Evolutionary conservation across 1,140 invertebrate genomes (phyloP).

Genomic region (Drosophila equinoxialis): DNA sequence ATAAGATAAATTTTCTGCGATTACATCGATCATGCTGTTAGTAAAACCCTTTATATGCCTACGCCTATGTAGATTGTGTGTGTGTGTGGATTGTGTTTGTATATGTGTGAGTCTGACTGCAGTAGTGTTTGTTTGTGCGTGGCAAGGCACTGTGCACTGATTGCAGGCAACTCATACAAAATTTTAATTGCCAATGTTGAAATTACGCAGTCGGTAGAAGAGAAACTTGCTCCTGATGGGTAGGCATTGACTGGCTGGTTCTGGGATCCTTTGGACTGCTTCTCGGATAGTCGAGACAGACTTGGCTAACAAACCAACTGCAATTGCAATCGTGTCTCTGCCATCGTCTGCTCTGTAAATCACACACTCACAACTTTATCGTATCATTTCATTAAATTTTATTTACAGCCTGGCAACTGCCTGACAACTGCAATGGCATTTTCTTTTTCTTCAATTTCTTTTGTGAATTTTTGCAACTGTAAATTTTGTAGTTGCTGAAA

Average conservation of each 20-base stretch:
- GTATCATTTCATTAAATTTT: slow-evolving; percentile 79
- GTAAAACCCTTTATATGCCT: neutral
- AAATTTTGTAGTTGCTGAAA: slow-evolving; percentile 43
- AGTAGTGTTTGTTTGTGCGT: slow-evolving; percentile 50
- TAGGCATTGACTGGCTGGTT: slow-evolving; percentile 18
- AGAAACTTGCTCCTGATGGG: slow-evolving; percentile 13
- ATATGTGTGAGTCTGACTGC: slow-evolving; percentile 14
- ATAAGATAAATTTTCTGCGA: neutral
- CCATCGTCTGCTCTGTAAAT: slow-evolving; percentile 69
- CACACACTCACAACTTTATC: slow-evolving; percentile 75
- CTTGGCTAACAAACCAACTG: slow-evolving; percentile 55
- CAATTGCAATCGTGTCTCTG: slow-evolving; percentile 38
- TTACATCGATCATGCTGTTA: neutral
- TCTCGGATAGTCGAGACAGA: slow-evolving; percentile 35
- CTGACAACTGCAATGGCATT: slow-evolving; percentile 24
- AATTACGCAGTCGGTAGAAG: slow-evolving; percentile 69
- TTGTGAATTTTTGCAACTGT: slow-evolving; percentile 42
- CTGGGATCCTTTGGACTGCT: neutral
- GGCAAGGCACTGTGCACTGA: slow-evolving; percentile 71
- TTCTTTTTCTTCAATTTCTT: slow-evolving; percentile 34
- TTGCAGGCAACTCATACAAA: slow-evolving; percentile 80
- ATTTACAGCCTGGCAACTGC: slow-evolving; percentile 71
- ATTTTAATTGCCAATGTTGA: slow-evolving; percentile 80
- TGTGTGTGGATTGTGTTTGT: slow-evolving; percentile 19
- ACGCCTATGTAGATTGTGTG: neutral